These are phyloP conservation scores for Eilema caniola DNA, from an alignment of 2,888 invertebrate genomes.

Conservation along the genomic window DNA sequence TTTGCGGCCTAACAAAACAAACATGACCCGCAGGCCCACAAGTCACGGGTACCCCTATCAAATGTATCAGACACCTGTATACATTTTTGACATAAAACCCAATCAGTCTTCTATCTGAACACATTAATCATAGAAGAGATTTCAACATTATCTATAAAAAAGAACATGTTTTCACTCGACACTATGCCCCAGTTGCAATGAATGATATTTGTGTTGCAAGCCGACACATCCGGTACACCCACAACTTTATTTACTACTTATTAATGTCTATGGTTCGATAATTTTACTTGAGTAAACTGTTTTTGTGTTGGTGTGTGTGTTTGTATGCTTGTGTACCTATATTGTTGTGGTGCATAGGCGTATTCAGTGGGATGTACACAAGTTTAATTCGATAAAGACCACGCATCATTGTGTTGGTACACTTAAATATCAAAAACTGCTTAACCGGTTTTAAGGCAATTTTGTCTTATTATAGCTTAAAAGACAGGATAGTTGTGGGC, in stretches of 20 bases:
- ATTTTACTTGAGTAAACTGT: slow-evolving; percentile 31
- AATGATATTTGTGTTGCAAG: slow-evolving; percentile 42
- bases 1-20: no score
- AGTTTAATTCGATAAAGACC: not conserved
- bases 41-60: not conserved
- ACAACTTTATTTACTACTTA: slow-evolving; percentile 30
- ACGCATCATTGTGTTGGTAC: not conserved
- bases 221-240: slow-evolving; percentile 41
- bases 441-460: not conserved
- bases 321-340: not conserved
- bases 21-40: no score
- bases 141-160: slow-evolving; percentile 45
- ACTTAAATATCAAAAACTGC: not conserved
- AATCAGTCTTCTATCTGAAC: slow-evolving; percentile 33
- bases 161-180: slow-evolving; percentile 50
- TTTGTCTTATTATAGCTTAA: not conserved
- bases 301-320: not conserved
- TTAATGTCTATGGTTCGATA: slow-evolving; percentile 33
- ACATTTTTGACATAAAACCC: slow-evolving; percentile 23
- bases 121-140: slow-evolving; percentile 44
- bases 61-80: not conserved
- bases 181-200: slow-evolving; percentile 44
- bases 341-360: not conserved
- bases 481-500: not conserved
- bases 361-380: not conserved